Evolutionary conservation across 2,797 vertebrate species (phyloP), one percentile per base, ranked within the genome.

Genomic region (Enteromius thamalakanensis): DNA sequence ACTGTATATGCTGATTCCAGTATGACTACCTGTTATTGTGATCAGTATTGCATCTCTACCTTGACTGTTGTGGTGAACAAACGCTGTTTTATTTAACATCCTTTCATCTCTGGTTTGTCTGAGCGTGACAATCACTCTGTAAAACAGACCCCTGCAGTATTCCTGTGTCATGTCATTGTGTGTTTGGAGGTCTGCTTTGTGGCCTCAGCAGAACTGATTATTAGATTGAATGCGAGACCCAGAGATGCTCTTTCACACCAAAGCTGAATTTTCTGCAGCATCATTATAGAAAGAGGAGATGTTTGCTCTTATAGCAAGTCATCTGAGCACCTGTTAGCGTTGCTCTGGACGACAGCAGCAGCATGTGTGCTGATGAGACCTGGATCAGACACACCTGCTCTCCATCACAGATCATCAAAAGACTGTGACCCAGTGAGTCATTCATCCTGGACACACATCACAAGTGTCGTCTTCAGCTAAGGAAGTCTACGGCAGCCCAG

Each of bases 321-420:
- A 55, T 75, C 19, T 55, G 71, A 75, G 11, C 70, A 72, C 9
- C 49, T 75, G 71, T 55, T n/a, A 75, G 71, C 21, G 49, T 55
- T 75, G 72, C 49, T 75, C 49, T 55, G 49, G 72, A 32, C 19
- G 6, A 75, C 49, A 0, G 69, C 68, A 71, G 45, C 26, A 71
- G 68, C 71, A 14, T 37, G 70, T 51, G 45, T 2, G 17, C 26
- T 21, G 47, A 72, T 51, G 70, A 32, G 70, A 21, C 4, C 1
- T 34, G 70, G 47, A 21, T 51, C 47, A 34, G 11, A 75, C 72
- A 55, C 51, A 37, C 71, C 49, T 75, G 71, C 29, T 75, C 71
- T 75, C 72, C 32, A 37, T 75, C 49, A 37, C 49, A 37, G 29
- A 55, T 55, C 21, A 75, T 75, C 49, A 75, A 75, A 75, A 49